These are phyloP conservation scores for Gastrophysa polygoni DNA, from an alignment of 2,888 invertebrate genomes.

Conservation along the genomic window DNA sequence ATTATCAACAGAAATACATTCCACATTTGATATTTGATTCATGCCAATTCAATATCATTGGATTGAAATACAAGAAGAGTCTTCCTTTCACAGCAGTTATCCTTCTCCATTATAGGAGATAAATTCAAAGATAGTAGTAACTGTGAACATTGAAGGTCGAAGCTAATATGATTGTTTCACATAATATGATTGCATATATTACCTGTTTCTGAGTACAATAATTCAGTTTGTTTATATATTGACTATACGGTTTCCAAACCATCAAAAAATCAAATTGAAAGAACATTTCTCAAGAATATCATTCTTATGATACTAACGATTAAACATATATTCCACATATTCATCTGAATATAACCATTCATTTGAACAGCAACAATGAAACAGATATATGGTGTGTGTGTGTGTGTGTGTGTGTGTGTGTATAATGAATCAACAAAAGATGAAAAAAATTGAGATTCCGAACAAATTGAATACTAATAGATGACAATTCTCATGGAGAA, in stretches of 20 bases:
- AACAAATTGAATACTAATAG: no score
- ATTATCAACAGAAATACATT: no score
- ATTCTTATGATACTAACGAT: slow-evolving; percentile 27
- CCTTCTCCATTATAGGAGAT: background rate
- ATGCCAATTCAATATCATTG: no score
- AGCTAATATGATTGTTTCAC: slow-evolving; percentile 35
- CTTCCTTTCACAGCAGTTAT: no score
- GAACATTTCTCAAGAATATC: slow-evolving; percentile 13
- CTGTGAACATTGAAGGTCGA: slow-evolving; percentile 23
- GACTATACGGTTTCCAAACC: slow-evolving; percentile 18
- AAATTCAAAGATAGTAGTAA: slow-evolving; percentile 25
- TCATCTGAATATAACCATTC: slow-evolving; percentile 20
- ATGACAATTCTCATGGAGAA: no score
- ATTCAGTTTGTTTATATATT: slow-evolving; percentile 26
- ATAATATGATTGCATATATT: slow-evolving; percentile 36
- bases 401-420: no score
- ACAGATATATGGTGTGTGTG: slow-evolving; percentile 25
- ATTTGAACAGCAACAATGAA: slow-evolving; percentile 36
- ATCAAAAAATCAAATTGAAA: slow-evolving; percentile 6
- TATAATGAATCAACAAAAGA: slow-evolving; percentile 7
- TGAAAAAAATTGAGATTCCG: background rate
- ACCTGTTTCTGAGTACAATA: slow-evolving; percentile 28
- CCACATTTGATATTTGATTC: no score
- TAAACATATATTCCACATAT: slow-evolving; percentile 29
- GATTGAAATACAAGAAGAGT: no score